Conservation (phyloP, 2,797 vertebrate species). For the Antennarius maculatus region DNA sequence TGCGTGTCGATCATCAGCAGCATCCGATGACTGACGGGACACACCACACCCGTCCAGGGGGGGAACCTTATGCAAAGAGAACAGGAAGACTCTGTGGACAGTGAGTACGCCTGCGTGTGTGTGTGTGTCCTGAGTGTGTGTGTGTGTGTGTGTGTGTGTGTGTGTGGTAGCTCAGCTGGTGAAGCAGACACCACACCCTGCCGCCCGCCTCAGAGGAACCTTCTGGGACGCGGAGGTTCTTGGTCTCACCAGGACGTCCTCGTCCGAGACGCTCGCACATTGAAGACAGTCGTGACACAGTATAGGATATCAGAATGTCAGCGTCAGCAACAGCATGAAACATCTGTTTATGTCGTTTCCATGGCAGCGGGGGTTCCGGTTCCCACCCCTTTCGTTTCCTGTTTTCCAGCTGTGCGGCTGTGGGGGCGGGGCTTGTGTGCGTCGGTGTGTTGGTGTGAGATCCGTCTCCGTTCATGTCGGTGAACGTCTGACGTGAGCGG, state of each 20-base stretch:
- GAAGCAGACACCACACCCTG: constrained; percentile 69
- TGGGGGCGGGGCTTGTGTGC: constrained; percentile 55
- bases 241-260: constrained; percentile 72
- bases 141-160: constrained; percentile 68
- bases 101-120: constrained; percentile 80
- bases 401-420: constrained; percentile 49
- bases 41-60: constrained; percentile 66
- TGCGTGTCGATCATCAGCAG: constrained; percentile 59
- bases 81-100: constrained; percentile 83
- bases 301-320: constrained; percentile 77
- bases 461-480: constrained; percentile 55
- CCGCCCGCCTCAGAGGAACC: constrained; percentile 72
- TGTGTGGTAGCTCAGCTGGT: constrained; percentile 70
- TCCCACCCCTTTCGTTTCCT: constrained; percentile 34
- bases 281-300: constrained; percentile 79
- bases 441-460: constrained; percentile 54
- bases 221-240: constrained; percentile 72
- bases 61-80: constrained; percentile 77
- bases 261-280: constrained; percentile 78
- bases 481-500: constrained; percentile 46
- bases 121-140: constrained; percentile 76
- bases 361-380: constrained; percentile 62
- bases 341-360: constrained; percentile 71
- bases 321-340: constrained; percentile 80
- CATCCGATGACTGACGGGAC: constrained; percentile 55